Evolutionary conservation across 1,140 invertebrate species (phyloP).

Genomic region (Sesamia nonagrioides): DNA sequence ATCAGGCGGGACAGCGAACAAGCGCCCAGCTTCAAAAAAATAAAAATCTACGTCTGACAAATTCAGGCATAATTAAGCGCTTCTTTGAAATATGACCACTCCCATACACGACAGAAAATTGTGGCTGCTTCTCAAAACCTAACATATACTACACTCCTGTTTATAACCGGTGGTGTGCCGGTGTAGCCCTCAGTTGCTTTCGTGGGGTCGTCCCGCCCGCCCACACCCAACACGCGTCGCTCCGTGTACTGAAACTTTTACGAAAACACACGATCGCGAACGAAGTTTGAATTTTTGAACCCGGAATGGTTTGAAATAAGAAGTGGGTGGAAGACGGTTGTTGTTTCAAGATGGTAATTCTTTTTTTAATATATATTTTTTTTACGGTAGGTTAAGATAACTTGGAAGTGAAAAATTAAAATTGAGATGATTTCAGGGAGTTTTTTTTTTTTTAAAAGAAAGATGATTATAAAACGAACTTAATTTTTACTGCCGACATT

Average conservation of each 20-base stretch:
- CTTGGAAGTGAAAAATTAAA: no score
- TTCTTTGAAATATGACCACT: no score
- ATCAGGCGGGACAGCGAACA: no score
- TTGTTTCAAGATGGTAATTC: constrained; percentile 55
- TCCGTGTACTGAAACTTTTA: constrained; percentile 67
- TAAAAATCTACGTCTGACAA: no score
- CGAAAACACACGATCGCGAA: constrained; percentile 15
- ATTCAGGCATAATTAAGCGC: no score
- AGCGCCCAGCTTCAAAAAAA: no score
- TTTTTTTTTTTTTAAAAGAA: no score
- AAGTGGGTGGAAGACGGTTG: constrained; percentile 36
- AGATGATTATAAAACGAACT: no score
- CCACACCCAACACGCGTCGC: constrained; percentile 33
- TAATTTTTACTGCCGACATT: no score
- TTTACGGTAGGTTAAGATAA: not conserved
- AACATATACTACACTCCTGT: constrained; percentile 66
- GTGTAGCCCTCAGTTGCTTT: constrained; percentile 69
- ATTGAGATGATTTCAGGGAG: no score
- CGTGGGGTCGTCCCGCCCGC: constrained; percentile 61
- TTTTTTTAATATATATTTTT: constrained; percentile 8
- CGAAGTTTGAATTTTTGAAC: constrained; percentile 35
- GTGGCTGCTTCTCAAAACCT: constrained; percentile 37
- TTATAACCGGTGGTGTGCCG: constrained; percentile 73
- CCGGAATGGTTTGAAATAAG: constrained; percentile 46
- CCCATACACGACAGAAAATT: no score